A percentile compares a stretch with the other conserved stretches of the same genome.
Evolutionary conservation across 2,113 vertebrate genomes (phyloP).

Genomic region (Mesocricetus auratus): DNA sequence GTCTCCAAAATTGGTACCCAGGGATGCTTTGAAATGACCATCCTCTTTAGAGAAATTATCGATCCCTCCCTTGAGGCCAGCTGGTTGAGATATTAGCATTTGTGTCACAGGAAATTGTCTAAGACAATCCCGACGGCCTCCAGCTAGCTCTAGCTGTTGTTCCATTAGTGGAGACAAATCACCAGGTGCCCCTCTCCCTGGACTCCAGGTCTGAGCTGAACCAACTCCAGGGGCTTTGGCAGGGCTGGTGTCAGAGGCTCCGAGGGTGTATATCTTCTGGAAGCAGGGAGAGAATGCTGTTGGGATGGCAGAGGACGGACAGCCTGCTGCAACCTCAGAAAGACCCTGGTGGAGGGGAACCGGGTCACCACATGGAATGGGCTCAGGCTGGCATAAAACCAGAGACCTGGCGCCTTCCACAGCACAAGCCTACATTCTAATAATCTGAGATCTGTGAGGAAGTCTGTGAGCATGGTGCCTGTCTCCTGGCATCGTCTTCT

Average conservation of each 20-base stretch:
- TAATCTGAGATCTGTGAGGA: neutral
- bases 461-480: neutral
- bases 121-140: neutral
- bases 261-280: neutral
- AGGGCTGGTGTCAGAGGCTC: neutral
- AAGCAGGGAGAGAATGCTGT: neutral
- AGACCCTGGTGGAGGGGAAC: fast-evolving
- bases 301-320: fast-evolving
- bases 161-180: neutral
- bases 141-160: neutral
- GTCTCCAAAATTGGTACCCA: neutral
- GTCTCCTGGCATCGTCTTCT: neutral
- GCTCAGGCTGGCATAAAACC: neutral
- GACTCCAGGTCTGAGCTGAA: neutral
- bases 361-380: fast-evolving
- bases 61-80: neutral
- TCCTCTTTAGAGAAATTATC: neutral
- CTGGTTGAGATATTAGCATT: conserved; percentile 1
- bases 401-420: fast-evolving
- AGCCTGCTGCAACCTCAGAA: neutral
- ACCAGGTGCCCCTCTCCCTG: neutral
- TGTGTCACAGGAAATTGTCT: neutral
- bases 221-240: neutral
- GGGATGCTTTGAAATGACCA: neutral
- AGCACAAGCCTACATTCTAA: neutral